Evolutionary conservation across 92 coral and sea anemone species (phyloP).

Genomic region (Phenganax marumi): DNA sequence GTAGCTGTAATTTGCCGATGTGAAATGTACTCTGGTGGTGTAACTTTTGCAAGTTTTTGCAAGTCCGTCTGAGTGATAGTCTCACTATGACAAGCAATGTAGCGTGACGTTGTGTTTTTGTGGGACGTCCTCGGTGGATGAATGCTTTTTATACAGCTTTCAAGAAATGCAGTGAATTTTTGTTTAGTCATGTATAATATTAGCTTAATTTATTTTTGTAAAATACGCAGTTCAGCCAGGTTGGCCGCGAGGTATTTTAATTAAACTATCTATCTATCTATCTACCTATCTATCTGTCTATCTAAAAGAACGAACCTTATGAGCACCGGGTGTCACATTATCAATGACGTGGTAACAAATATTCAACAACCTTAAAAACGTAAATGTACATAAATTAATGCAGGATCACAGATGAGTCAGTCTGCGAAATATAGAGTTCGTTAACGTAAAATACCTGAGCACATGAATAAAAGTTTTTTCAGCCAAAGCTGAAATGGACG

Average conservation of each 20-base stretch:
- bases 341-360: constrained; percentile 81
- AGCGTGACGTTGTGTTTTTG: too few species aligned
- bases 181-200: too few species aligned
- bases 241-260: too few species aligned
- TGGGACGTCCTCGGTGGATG: too few species aligned
- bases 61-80: too few species aligned
- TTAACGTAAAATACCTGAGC: constrained; percentile 55
- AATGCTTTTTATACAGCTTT: too few species aligned
- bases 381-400: neutral
- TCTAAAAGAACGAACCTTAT: constrained; percentile 67
- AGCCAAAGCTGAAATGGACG: constrained; percentile 75
- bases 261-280: too few species aligned
- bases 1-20: neutral
- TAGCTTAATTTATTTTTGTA: too few species aligned
- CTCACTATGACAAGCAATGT: too few species aligned
- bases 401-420: neutral
- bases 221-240: too few species aligned
- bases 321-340: constrained; percentile 74
- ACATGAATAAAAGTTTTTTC: constrained; percentile 76
- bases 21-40: neutral
- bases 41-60: too few species aligned
- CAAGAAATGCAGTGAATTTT: neutral
- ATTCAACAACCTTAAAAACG: constrained; percentile 68
- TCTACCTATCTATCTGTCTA: too few species aligned
- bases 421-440: neutral